Conservation (phyloP, 2,888 invertebrate genomes). For the Zygothrica quintamaculata region DNA sequence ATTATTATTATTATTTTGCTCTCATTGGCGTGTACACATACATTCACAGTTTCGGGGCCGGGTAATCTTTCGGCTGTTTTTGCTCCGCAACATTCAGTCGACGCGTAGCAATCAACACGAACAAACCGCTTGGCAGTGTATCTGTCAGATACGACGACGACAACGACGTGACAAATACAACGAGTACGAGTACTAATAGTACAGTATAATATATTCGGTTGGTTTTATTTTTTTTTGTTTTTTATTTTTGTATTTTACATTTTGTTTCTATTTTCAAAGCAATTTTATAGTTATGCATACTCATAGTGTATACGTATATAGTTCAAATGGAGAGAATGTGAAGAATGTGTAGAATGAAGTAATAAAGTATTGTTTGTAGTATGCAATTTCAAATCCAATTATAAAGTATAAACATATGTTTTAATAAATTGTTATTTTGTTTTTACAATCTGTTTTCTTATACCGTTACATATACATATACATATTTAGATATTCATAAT, state of each 20-base stretch:
- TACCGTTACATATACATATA: too few species aligned
- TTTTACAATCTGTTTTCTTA: too few species aligned
- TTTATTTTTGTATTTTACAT: too few species aligned
- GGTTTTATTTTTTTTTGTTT: too few species aligned
- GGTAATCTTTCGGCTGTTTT: constrained; percentile 60
- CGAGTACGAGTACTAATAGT: constrained; percentile 12
- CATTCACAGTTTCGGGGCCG: constrained; percentile 30
- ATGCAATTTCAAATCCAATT: neutral
- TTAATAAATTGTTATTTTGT: too few species aligned
- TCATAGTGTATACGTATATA: neutral
- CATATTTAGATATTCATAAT: constrained; percentile 36
- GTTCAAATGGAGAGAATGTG: neutral
- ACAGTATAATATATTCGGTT: constrained; percentile 36
- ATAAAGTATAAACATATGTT: neutral
- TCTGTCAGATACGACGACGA: constrained; percentile 74
- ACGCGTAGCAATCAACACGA: constrained; percentile 81
- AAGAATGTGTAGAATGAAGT: neutral
- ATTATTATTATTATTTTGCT: constrained; percentile 46
- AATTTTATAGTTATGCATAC: neutral
- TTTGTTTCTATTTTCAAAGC: too few species aligned
- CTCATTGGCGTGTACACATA: constrained; percentile 37
- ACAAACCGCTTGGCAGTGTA: constrained; percentile 72
- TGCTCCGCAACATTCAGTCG: constrained; percentile 63
- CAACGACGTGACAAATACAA: constrained; percentile 53
- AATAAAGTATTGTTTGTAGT: neutral